Conservation (phyloP, 2,113 vertebrate genomes). For the Dendropsophus ebraccatus region DNA sequence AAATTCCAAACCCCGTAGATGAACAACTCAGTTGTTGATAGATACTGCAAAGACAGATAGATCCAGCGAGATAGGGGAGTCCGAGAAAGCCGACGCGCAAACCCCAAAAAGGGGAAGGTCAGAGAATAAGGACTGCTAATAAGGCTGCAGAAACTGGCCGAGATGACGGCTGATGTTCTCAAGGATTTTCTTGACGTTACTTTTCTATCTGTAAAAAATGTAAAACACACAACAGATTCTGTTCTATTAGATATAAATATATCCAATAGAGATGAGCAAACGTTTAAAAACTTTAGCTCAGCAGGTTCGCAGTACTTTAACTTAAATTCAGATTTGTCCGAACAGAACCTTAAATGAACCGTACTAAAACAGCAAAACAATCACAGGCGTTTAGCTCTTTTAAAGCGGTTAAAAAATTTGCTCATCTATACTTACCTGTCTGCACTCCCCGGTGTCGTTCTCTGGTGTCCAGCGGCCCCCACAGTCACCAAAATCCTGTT, state of each 20-base stretch:
- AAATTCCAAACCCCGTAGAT: constrained; percentile 58
- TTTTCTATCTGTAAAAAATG: background rate
- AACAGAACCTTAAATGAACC: too few species aligned
- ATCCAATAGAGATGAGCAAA: too few species aligned
- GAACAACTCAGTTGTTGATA: constrained; percentile 55
- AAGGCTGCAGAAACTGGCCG: background rate
- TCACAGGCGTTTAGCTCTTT: too few species aligned
- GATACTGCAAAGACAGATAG: constrained; percentile 54
- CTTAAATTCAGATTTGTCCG: too few species aligned
- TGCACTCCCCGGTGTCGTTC: too few species aligned
- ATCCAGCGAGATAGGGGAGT: background rate
- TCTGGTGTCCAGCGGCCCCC: too few species aligned
- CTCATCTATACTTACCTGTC: too few species aligned
- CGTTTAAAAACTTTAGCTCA: too few species aligned
- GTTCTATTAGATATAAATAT: background rate
- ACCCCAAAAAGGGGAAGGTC: constrained; percentile 19
- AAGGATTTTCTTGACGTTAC: background rate
- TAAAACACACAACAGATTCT: background rate
- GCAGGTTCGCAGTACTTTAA: too few species aligned
- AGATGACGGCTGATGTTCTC: background rate
- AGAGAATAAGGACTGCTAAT: background rate
- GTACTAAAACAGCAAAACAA: too few species aligned
- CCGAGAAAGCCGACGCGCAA: constrained; percentile 37
- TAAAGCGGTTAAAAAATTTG: too few species aligned
- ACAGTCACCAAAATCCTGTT: too few species aligned